Conservation (phyloP, 1,140 invertebrate genomes). For the Drosophila mojavensis region DNA sequence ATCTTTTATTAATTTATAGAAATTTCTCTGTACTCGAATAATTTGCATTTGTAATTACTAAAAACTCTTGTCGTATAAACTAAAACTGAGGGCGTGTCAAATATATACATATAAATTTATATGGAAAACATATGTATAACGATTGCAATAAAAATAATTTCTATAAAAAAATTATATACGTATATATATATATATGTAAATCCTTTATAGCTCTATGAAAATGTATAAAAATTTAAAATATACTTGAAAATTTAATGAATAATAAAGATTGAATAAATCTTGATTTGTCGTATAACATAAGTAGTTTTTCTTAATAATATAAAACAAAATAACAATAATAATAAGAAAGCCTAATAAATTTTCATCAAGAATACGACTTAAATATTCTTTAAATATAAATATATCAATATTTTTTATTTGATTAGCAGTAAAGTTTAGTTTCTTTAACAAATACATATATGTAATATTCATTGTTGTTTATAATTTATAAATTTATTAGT, state of each 20-base stretch:
- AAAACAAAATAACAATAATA: no score
- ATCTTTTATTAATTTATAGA: not conserved
- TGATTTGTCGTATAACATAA: not conserved
- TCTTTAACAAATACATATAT: no score
- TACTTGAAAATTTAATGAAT: slow-evolving; percentile 38
- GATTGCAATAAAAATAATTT: slow-evolving; percentile 39
- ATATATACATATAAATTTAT: not conserved
- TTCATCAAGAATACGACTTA: no score
- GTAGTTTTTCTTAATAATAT: not conserved
- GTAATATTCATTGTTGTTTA: no score
- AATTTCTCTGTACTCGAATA: not conserved
- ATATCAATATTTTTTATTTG: no score
- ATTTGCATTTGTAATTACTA: slow-evolving; percentile 41
- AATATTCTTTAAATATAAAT: no score
- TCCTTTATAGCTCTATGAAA: no score
- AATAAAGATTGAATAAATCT: slow-evolving; percentile 34
- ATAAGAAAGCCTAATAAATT: no score
- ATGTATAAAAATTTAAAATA: not conserved
- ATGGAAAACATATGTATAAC: slow-evolving; percentile 38
- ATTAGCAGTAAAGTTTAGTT: no score
- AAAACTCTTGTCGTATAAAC: slow-evolving; percentile 19
- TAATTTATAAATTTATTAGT: no score
- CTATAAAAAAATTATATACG: slow-evolving; percentile 13
- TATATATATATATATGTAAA: slow-evolving; percentile 2
- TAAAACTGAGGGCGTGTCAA: slow-evolving; percentile 6